Evolutionary conservation across 2,888 invertebrate genomes (phyloP), one percentile per base, ranked within the genome.

Genomic region (Mythimna pallens): DNA sequence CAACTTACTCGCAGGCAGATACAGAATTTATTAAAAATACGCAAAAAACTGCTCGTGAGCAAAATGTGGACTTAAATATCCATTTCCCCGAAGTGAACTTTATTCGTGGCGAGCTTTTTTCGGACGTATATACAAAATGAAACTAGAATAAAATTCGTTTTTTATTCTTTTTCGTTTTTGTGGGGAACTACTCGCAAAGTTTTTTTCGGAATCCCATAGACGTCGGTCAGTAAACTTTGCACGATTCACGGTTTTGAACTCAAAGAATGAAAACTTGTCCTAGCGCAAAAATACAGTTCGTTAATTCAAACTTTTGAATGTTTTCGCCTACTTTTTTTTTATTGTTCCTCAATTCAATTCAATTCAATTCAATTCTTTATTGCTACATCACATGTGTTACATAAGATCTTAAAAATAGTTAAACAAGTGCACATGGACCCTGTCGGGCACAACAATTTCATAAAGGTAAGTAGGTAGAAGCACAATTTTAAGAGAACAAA

Each of bases 41-140:
- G 50, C 55, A 68, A 80, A 80, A 58, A 50, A 40, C 22, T 55
- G 30, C 25, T 66, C 66, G n/a, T 25, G 47, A 55, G 25, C 67
- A 61, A 61, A 79, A 73, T 59, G 34, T 34, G 25, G 57, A 54
- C 52, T 67, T 61, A 73, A 73, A 66, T 67, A 73, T 80, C 59
- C 36, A 62, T 80, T 65, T 75, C 57, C 36, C 25, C n/a, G 65
- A 67, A 73, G 57, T 63, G 54, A 62, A 65, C 20, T 62, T 78
- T 78, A 36, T 75, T 75, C 52, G 55, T 61, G 55, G 65, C 8
- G 54, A 65, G 43, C 50, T 74, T 78, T 80, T 80, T 80, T 62
- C 22, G 30, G 50, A 52, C 50, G 47, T 47, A 47, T 12, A 22
- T 30, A 36, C 40, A 65, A 73, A 74, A 68, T 67, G 50, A 75